Evolutionary conservation across 2,888 invertebrate genomes (phyloP).

Genomic region (Alcis repandata): DNA sequence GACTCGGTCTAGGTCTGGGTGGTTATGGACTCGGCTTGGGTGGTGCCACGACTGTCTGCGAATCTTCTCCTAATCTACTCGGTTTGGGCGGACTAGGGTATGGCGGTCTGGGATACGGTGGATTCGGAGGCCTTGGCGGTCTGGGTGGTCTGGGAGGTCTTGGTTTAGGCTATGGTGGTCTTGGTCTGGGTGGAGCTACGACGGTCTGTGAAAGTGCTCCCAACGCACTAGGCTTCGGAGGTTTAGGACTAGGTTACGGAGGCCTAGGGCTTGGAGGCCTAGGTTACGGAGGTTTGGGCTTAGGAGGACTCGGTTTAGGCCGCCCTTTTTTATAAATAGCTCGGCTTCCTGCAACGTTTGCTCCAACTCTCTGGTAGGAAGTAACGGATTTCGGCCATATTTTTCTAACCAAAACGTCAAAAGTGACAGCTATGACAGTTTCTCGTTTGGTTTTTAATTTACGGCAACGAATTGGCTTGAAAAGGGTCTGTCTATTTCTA

Average conservation of each 20-base stretch:
- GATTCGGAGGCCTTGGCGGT: constrained; percentile 22
- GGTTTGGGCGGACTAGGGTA: constrained; percentile 5
- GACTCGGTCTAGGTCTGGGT: neutral
- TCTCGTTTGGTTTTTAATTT: constrained; percentile 11
- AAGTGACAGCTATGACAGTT: constrained; percentile 7
- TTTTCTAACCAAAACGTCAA: constrained; percentile 17
- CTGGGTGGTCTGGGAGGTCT: constrained; percentile 16
- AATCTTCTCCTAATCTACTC: neutral
- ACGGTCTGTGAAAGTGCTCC: constrained; percentile 42
- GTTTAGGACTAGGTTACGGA: constrained; percentile 23
- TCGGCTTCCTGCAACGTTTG: constrained; percentile 45
- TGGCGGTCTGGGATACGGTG: constrained; percentile 31
- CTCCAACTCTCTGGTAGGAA: constrained; percentile 31
- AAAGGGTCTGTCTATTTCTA: constrained; percentile 9
- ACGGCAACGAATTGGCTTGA: constrained; percentile 17
- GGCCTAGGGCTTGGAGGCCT: constrained; percentile 30
- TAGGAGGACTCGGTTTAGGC: constrained; percentile 32
- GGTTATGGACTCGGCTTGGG: neutral
- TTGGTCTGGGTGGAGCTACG: constrained; percentile 27
- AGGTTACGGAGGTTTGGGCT: constrained; percentile 26
- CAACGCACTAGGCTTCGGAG: constrained; percentile 25
- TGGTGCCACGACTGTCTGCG: constrained; percentile 2
- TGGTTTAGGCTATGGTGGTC: constrained; percentile 30
- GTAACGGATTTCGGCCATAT: constrained; percentile 22
- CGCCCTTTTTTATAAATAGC: constrained; percentile 63